These are phyloP conservation scores for Oreochromis tanganicae DNA, from an alignment of 2,113 vertebrate species.

Conservation along the genomic window DNA sequence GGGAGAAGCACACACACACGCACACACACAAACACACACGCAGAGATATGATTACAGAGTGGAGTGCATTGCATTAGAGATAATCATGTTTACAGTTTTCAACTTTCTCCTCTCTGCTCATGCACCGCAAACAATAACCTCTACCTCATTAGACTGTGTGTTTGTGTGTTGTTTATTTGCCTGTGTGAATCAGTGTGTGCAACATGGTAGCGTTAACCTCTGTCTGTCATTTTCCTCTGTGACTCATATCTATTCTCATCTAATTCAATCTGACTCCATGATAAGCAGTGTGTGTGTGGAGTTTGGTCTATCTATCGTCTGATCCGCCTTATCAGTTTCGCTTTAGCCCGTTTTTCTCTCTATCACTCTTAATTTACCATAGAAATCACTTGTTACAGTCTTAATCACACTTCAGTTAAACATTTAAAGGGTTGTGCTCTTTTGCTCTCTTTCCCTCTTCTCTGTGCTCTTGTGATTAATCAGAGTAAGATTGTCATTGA, in stretches of 20 bases:
- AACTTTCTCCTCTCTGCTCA: neutral
- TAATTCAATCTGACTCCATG: neutral
- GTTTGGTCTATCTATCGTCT: neutral
- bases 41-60: neutral
- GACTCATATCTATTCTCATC: neutral
- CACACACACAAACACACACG: neutral
- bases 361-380: neutral
- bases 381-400: neutral
- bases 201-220: neutral
- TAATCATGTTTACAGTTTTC: constrained; percentile 41
- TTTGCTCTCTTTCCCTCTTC: neutral
- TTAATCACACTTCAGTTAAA: neutral
- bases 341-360: neutral
- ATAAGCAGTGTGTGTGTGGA: neutral
- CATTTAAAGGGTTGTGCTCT: neutral
- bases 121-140: neutral
- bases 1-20: neutral
- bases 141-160: constrained; percentile 1
- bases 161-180: neutral
- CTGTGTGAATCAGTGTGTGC: neutral
- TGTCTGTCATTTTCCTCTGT: neutral
- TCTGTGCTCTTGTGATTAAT: neutral
- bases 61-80: constrained; percentile 21
- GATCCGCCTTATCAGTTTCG: neutral
- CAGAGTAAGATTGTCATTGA: neutral